These are phyloP conservation scores for Platysternon megacephalum DNA, from an alignment of 2,113 vertebrate species.

Conservation along the genomic window DNA sequence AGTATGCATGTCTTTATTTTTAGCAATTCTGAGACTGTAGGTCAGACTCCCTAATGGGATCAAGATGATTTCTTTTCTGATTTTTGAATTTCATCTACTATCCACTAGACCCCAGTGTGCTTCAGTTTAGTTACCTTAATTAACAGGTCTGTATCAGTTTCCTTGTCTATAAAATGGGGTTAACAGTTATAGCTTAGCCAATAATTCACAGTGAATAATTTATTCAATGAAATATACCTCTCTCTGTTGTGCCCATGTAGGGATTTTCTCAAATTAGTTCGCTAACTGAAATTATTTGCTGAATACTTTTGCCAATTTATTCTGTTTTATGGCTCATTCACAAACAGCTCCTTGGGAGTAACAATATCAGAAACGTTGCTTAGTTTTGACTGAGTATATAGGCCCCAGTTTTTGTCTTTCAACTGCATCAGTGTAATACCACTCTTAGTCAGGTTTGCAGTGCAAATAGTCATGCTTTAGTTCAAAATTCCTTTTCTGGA, in stretches of 20 bases:
- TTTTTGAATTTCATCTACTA: not conserved
- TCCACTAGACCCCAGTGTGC: not conserved
- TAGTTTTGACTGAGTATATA: not conserved
- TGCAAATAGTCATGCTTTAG: not conserved
- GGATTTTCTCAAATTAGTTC: rapidly evolving
- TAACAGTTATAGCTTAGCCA: not conserved
- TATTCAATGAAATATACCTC: rapidly evolving
- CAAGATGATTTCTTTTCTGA: not conserved
- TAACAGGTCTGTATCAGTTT: not conserved
- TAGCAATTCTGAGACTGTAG: rapidly evolving
- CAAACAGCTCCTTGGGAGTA: not conserved
- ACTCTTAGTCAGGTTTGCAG: rapidly evolving
- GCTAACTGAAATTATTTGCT: not conserved
- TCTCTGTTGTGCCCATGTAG: rapidly evolving
- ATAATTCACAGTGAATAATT: rapidly evolving
- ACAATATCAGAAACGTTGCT: not conserved
- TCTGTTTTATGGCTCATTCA: not conserved
- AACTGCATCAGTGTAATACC: not conserved
- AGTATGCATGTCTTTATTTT: not conserved
- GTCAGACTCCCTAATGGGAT: rapidly evolving
- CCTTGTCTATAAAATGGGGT: not conserved
- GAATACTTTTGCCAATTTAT: not conserved
- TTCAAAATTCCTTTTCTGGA: not conserved
- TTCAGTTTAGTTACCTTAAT: not conserved
- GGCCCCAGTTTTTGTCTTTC: not conserved